Percentiles rank a stretch among this genome's conserved stretches.
These are phyloP conservation scores for Mustela erminea DNA, from an alignment of 2,797 vertebrate species.

Conservation along the genomic window DNA sequence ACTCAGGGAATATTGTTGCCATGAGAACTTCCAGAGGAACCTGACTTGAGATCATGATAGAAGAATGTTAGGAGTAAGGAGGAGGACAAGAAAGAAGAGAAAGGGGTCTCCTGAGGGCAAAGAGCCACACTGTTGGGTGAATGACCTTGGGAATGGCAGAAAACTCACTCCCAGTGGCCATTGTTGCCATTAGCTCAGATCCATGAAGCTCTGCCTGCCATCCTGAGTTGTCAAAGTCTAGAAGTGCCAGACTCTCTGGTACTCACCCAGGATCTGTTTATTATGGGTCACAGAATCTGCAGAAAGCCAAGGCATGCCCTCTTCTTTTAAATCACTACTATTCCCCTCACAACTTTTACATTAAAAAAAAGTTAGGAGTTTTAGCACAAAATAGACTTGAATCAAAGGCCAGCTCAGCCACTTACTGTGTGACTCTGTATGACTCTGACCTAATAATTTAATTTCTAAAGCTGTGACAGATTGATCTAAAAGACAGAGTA, in stretches of 20 bases:
- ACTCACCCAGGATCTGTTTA: not conserved
- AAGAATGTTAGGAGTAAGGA: not conserved
- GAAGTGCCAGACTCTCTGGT: not conserved
- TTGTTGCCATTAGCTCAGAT: not conserved
- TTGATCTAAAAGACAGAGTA: not conserved
- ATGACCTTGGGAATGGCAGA: not conserved
- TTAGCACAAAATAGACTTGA: conserved; percentile 37
- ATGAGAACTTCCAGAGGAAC: not conserved
- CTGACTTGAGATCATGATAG: not conserved
- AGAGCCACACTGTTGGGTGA: not conserved
- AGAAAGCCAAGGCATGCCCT: not conserved
- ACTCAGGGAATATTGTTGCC: not conserved
- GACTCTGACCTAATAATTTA: conserved; percentile 18
- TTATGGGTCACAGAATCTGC: not conserved
- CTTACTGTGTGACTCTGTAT: not conserved
- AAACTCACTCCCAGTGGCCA: not conserved
- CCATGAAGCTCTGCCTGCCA: not conserved
- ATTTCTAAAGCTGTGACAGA: not conserved
- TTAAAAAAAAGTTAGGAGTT: not conserved
- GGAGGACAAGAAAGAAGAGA: not conserved
- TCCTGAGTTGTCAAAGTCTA: not conserved
- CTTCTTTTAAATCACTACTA: not conserved
- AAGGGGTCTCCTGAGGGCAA: not conserved
- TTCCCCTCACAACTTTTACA: not conserved
- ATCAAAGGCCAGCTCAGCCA: not conserved